Evolutionary conservation across 23 tunicate genomes (phyloP).

Genomic region (Phallusia fumigata): DNA sequence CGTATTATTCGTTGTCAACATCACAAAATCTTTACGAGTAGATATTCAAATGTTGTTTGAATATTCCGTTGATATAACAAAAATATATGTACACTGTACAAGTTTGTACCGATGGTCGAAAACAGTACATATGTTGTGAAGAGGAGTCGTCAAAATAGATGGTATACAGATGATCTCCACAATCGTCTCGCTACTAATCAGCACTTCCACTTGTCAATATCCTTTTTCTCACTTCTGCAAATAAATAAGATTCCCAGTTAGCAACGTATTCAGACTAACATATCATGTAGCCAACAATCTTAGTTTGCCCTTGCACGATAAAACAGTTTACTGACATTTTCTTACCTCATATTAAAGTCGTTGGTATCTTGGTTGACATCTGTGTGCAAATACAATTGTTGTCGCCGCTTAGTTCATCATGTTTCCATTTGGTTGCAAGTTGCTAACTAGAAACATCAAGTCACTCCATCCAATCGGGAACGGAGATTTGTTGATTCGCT

Average conservation of each 20-base stretch:
- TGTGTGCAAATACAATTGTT: not conserved
- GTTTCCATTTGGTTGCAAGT: not conserved
- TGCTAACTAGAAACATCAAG: slow-evolving; percentile 7
- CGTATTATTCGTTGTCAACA: no score
- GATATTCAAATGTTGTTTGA: no score
- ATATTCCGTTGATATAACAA: no score
- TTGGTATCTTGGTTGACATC: not conserved
- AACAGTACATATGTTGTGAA: no score
- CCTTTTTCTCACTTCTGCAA: not conserved
- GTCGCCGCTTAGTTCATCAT: not conserved
- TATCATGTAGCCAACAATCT: no score
- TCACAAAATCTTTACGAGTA: no score
- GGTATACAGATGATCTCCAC: not conserved
- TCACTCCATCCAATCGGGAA: slow-evolving; percentile 5
- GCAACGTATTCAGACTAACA: no score
- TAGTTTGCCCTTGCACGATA: no score
- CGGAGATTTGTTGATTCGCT: not conserved
- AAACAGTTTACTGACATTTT: not conserved
- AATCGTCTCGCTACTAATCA: not conserved
- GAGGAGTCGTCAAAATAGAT: no score
- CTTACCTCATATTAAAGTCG: not conserved
- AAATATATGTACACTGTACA: no score
- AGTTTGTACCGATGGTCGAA: not conserved
- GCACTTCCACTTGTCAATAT: not conserved
- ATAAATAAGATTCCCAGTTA: not conserved